These are phyloP conservation scores for Bufotes viridis DNA, from an alignment of 2,797 vertebrate species.

Conservation along the genomic window DNA sequence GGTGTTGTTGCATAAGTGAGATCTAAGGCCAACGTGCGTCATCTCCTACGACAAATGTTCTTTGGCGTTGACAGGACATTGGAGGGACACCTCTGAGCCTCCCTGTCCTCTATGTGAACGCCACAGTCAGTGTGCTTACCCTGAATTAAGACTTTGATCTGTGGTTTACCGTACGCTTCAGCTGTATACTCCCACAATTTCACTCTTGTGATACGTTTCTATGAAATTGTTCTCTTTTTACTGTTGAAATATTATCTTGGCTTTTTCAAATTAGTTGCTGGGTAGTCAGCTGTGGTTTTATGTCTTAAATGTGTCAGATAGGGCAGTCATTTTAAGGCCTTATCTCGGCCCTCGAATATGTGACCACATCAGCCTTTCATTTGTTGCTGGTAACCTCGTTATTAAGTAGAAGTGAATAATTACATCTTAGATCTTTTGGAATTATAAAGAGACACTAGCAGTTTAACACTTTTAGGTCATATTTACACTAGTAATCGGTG, in stretches of 20 bases:
- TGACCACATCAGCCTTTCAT: slow-evolving; percentile 1
- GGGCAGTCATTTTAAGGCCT: background rate
- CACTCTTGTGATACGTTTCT: slow-evolving; percentile 16
- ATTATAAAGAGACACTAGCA: background rate
- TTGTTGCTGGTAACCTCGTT: background rate
- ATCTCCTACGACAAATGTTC: slow-evolving; percentile 14
- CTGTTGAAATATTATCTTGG: background rate
- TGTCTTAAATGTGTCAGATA: background rate
- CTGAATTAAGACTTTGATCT: slow-evolving; percentile 30
- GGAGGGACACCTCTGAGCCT: background rate
- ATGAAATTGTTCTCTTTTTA: slow-evolving; percentile 25
- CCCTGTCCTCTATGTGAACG: background rate
- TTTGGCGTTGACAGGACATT: slow-evolving; percentile 14
- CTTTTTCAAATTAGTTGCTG: background rate
- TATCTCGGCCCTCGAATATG: background rate
- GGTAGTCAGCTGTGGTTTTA: slow-evolving; percentile 4
- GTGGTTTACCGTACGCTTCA: slow-evolving; percentile 10
- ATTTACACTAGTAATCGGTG: background rate
- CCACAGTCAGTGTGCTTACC: background rate
- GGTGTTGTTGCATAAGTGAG: background rate
- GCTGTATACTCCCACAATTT: slow-evolving; percentile 13
- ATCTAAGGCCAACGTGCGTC: background rate
- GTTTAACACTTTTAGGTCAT: background rate
- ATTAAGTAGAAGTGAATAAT: background rate
- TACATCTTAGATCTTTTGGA: background rate